Evolutionary conservation across 1,140 invertebrate species (phyloP), one percentile per base, ranked within the genome.

Genomic region (Drosophila lowei): DNA sequence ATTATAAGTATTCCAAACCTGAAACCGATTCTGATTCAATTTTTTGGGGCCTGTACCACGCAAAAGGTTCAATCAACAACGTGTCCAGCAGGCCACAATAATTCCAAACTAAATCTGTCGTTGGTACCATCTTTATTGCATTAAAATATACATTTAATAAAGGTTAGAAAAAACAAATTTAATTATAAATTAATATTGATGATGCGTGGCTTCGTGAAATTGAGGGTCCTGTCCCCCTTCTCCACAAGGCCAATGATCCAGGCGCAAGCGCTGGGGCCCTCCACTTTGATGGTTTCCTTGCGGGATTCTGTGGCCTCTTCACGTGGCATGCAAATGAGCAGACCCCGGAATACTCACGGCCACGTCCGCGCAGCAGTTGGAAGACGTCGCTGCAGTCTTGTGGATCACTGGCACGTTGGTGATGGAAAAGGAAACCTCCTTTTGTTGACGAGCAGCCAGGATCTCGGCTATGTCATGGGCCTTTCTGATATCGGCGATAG

Each of bases 201-300:
- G 9, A 99, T 97, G 94, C 98, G 94, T 2, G 98, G 98, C 89
- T 99, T 97, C n/a, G n/a, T n/a, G n/a, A n/a, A n/a, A n/a, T n/a
- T n/a, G n/a, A n/a, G n/a, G n/a, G n/a, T n/a, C n/a, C n/a, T n/a
- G n/a, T n/a, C 98, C 38, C 98, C 98, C 91, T 99, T 99, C 91
- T 99, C 98, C 2, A 99, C 98, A 90, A 99, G 99, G 50, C 98
- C 98, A 90, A 99, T 99, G 84, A 99, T 99, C 98, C 98, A 99
- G 1, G 98, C 3, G 11, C 34, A 11, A 5, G 34, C 11, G 1
- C 97, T 91, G 99, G 98, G 90, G 98, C 98, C 98, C 93, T 99
- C 98, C 90, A 97, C 96, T 90, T 98, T 98, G 90, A 99, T 97
- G 80, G 99, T 98, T 79, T 99, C 98, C 92, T 98, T 98, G 88